Evolutionary conservation across 2,113 vertebrate species (phyloP).

Genomic region (Holacanthus passer): DNA sequence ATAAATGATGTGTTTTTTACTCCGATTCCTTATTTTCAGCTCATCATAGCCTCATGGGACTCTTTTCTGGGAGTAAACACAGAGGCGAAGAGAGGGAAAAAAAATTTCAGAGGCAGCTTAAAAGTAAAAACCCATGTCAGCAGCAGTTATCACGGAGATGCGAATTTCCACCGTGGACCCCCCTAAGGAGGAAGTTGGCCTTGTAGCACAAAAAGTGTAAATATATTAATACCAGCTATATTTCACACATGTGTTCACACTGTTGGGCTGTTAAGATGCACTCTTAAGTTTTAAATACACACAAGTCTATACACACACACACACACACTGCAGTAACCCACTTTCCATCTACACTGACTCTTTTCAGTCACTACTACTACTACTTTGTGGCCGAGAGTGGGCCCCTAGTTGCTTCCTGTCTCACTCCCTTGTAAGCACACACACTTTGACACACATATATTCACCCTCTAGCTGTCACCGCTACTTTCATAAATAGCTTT

Average conservation of each 20-base stretch:
- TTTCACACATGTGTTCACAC: not conserved
- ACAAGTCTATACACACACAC: not conserved
- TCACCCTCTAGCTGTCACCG: not conserved
- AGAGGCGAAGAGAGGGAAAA: not conserved
- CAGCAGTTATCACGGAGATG: not conserved
- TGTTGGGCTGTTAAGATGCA: not conserved
- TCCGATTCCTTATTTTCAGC: not conserved
- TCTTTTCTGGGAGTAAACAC: not conserved
- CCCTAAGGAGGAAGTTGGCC: not conserved
- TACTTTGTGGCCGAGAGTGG: conserved; percentile 64
- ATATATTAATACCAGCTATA: not conserved
- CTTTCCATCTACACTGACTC: not conserved
- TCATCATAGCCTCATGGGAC: not conserved
- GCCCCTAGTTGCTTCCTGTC: conserved; percentile 69
- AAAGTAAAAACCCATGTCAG: not conserved
- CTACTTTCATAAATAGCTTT: not conserved
- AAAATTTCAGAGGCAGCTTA: not conserved
- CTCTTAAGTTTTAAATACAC: not conserved
- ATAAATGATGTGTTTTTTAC: not conserved
- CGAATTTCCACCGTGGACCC: conserved; percentile 19
- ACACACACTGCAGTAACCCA: conserved; percentile 21
- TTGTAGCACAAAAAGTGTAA: not conserved
- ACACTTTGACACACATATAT: conserved; percentile 28
- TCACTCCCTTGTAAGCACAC: conserved; percentile 15
- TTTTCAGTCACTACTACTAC: conserved; percentile 41